phyloP scores from a whole-genome alignment of 1,140 invertebrate species.

The Ectropis grisescens region DNA sequence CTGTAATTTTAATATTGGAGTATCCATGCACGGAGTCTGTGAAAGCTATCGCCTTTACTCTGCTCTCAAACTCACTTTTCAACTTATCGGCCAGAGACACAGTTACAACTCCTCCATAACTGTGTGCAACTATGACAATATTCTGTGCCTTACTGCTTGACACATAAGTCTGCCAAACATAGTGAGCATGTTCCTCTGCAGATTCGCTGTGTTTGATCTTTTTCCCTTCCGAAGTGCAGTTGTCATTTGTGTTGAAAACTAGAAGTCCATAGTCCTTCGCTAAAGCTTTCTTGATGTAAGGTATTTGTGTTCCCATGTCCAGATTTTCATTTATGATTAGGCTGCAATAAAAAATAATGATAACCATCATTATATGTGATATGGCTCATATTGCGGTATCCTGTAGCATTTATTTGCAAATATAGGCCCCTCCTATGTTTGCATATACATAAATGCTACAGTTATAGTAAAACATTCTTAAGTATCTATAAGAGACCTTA shows the following conservation, averaged over 20 bases:
- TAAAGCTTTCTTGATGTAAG: constrained; percentile 77
- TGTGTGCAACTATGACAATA: constrained; percentile 82
- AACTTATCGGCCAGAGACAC: constrained; percentile 70
- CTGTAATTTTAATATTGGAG: constrained; percentile 37
- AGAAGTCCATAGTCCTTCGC: constrained; percentile 79
- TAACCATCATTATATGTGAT: too few relatives aligned
- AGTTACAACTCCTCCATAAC: constrained; percentile 79
- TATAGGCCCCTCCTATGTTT: too few relatives aligned
- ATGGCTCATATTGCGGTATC: too few relatives aligned
- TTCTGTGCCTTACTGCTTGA: constrained; percentile 70
- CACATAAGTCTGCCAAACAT: constrained; percentile 80
- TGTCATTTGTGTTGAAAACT: constrained; percentile 83
- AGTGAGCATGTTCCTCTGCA: constrained; percentile 74
- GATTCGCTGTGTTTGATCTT: constrained; percentile 61
- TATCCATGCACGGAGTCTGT: constrained; percentile 77
- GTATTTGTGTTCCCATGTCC: constrained; percentile 81
- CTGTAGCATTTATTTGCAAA: too few relatives aligned
- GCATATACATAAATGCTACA: too few relatives aligned
- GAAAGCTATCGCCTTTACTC: constrained; percentile 78
- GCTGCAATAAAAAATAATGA: constrained; percentile 70
- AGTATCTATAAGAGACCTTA: too few relatives aligned
- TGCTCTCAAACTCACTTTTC: constrained; percentile 71
- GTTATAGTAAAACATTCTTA: too few relatives aligned
- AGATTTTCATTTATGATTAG: constrained; percentile 85
- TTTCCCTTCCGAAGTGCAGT: constrained; percentile 57